A percentile compares a stretch with the other conserved stretches of the same genome.
Conservation (phyloP, 2,888 invertebrate genomes). For the Rhagophthalmus giganteus region DNA sequence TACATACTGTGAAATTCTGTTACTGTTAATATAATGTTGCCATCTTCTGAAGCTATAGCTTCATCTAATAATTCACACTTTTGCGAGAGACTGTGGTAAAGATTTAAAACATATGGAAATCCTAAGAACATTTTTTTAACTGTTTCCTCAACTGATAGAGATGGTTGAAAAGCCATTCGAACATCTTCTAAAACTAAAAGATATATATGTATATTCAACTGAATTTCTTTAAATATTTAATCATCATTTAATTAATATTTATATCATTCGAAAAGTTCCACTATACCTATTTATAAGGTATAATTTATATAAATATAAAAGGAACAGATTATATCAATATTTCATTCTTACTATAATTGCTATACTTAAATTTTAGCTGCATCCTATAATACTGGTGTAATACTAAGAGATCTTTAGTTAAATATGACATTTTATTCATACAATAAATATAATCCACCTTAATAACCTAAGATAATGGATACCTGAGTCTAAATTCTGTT, state of each 20-base stretch:
- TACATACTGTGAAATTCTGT: slow-evolving; percentile 8
- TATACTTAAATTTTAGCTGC: background rate
- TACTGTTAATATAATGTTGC: slow-evolving; percentile 74
- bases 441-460: too few species aligned
- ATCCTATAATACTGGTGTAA: background rate
- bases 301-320: background rate
- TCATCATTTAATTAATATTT: background rate
- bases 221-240: background rate
- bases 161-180: slow-evolving; percentile 41
- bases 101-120: slow-evolving; percentile 57
- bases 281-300: background rate
- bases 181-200: slow-evolving; percentile 57
- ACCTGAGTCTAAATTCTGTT: slow-evolving; percentile 42
- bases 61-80: slow-evolving; percentile 74
- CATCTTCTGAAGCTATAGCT: slow-evolving; percentile 72
- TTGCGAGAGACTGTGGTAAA: slow-evolving; percentile 59
- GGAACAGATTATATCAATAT: too few species aligned
- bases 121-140: slow-evolving; percentile 59
- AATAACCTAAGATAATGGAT: slow-evolving; percentile 2
- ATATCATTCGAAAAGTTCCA: background rate
- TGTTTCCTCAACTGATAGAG: slow-evolving; percentile 54
- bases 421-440: too few species aligned
- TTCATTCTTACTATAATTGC: background rate
- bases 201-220: too few species aligned
- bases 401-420: too few species aligned